Conservation (phyloP, 2,797 vertebrate genomes). For the Acanthis flammea region DNA sequence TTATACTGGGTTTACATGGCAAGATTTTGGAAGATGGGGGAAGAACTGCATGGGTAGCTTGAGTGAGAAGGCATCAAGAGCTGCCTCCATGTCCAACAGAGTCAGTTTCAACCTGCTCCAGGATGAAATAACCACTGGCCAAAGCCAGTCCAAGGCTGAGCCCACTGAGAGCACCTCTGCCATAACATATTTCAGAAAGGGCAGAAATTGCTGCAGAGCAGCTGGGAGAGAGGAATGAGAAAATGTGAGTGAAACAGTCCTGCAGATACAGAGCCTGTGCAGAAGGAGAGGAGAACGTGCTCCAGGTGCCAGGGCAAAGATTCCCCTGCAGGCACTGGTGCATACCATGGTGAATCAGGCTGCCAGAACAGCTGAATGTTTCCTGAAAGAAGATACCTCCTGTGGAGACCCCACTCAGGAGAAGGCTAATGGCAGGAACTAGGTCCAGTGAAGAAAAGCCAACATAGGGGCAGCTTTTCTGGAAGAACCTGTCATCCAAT, state of each 20-base stretch:
- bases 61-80: not conserved
- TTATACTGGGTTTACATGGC: not conserved
- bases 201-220: not conserved
- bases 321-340: not conserved
- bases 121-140: fast-evolving
- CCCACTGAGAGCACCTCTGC: fast-evolving
- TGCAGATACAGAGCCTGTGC: not conserved
- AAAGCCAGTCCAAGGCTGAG: not conserved
- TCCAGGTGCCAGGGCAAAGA: fast-evolving
- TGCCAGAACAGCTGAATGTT: not conserved
- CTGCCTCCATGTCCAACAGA: not conserved
- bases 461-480: not conserved
- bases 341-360: not conserved
- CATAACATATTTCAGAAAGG: not conserved
- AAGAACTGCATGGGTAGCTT: fast-evolving
- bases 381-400: not conserved
- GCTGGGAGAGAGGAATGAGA: not conserved
- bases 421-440: not conserved
- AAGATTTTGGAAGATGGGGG: not conserved
- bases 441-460: not conserved
- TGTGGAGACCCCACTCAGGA: fast-evolving
- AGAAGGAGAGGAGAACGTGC: not conserved
- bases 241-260: not conserved
- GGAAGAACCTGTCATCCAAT: not conserved
- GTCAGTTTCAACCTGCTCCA: not conserved